These are phyloP conservation scores for Atta texana DNA, from an alignment of 1,140 invertebrate species.

Conservation along the genomic window DNA sequence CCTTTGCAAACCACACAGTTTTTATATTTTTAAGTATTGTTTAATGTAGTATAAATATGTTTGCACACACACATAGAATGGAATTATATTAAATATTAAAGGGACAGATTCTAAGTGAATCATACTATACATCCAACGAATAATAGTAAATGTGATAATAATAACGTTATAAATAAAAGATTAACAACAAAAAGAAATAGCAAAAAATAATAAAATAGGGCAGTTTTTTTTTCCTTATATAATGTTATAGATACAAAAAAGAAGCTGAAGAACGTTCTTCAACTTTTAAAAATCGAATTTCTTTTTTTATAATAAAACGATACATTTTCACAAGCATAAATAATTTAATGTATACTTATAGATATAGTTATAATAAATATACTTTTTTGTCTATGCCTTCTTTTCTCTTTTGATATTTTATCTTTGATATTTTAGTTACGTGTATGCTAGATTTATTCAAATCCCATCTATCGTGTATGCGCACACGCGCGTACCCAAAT, in stretches of 20 bases:
- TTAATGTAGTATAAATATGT: not conserved
- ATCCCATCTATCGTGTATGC: slow-evolving; percentile 50
- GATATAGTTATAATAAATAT: not conserved
- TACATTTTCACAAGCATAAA: not conserved
- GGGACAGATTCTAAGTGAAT: not conserved
- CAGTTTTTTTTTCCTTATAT: not conserved
- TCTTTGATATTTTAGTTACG: slow-evolving; percentile 15
- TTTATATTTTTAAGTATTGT: not conserved
- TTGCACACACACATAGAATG: not conserved
- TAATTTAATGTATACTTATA: not conserved
- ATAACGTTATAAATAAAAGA: not conserved
- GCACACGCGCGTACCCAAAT: slow-evolving; percentile 11
- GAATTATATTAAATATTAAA: not conserved
- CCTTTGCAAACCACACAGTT: not conserved
- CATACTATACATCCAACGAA: not conserved
- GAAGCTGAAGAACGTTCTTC: not conserved
- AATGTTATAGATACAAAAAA: not conserved
- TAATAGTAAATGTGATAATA: not conserved
- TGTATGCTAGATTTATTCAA: slow-evolving; percentile 11
- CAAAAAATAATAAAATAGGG: not conserved
- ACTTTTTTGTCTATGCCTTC: not conserved
- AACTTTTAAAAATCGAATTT: not conserved
- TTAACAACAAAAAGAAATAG: not conserved
- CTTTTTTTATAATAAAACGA: not conserved
- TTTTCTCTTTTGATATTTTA: not conserved